Base-by-base conservation (phyloP, 35 echinoderm and acorn worm species). In the Amphiura filiformis region DNA sequence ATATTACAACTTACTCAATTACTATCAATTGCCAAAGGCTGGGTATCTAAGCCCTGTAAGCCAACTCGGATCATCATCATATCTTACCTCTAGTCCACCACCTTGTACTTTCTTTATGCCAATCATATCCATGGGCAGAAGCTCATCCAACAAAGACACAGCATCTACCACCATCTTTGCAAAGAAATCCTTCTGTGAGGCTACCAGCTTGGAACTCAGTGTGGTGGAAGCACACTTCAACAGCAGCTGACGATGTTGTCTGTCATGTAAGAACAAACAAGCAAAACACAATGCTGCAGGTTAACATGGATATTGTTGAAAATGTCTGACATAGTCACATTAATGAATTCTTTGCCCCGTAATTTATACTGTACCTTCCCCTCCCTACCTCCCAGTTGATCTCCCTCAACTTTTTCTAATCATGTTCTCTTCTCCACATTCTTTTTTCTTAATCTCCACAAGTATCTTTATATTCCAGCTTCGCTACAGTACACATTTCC, bases 141-240 rank as follows among this genome's bases (percentile, higher is more conserved):
- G 87, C 26, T 99, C 96, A 90, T 94, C 96, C 39, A 99, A 81
- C 39, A 91, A 70, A 77, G 76, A 89, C 32, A 99, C 96, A 0
- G 96, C 96, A 92, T 92, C 93, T 3, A 99, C 96, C 22, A 99
- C 96, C 96, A 99, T 99, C 75, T 99, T 92, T 37, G 96, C 76
- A 77, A 99, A 99, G 93, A 94, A 99, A 31, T 94, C 90, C 37
- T 99, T 99, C 79, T 94, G 87, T 31, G 76, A 57, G 26, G 96
- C 90, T 0, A 99, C 93, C 26, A 99, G 79, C 81, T 99, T 99
- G 47, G 96, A 99, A 77, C 93, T 99, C 40, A 99, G 90, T 0
- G 96, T 99, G 3, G 96, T 99, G 37, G 96, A 78, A 34, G 96
- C 96, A 87, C 96, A 99, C 44, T 99, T 99, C 76, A 86, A 35